These are phyloP conservation scores for Microtus oregoni DNA, from an alignment of 2,113 vertebrate species.

Conservation along the genomic window DNA sequence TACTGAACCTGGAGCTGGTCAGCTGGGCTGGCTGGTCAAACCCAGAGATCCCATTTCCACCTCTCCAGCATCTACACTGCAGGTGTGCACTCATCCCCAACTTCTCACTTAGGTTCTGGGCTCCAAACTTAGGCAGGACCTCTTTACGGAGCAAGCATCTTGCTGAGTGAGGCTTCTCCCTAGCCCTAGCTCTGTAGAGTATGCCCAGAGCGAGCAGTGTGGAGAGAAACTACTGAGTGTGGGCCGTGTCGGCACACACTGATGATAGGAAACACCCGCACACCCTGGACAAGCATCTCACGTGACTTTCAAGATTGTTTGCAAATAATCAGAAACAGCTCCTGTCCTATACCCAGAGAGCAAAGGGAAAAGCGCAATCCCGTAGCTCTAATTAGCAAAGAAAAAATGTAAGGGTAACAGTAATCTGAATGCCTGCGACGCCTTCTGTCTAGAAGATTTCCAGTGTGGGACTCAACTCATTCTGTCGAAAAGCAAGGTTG, in stretches of 20 bases:
- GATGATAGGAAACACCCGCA: background rate
- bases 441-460: slow-evolving; percentile 26
- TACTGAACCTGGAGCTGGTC: background rate
- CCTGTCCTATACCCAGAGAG: background rate
- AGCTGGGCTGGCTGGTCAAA: background rate
- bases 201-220: background rate
- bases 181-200: background rate
- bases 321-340: slow-evolving; percentile 36
- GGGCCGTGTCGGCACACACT: background rate
- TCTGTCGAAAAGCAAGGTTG: background rate
- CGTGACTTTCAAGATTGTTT: slow-evolving; percentile 47
- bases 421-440: background rate
- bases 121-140: background rate
- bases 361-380: slow-evolving; percentile 22
- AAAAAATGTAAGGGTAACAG: slow-evolving; percentile 39
- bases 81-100: background rate
- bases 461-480: background rate
- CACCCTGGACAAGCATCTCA: background rate
- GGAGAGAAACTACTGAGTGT: background rate
- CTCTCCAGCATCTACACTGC: background rate
- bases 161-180: background rate
- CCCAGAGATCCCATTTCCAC: too few species aligned
- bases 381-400: slow-evolving; percentile 30
- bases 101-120: background rate
- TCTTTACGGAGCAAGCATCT: background rate